Percentiles rank a stretch among this genome's conserved stretches.
Evolutionary conservation across 2,113 vertebrate species (phyloP).

Genomic region (Takifugu bimaculatus): DNA sequence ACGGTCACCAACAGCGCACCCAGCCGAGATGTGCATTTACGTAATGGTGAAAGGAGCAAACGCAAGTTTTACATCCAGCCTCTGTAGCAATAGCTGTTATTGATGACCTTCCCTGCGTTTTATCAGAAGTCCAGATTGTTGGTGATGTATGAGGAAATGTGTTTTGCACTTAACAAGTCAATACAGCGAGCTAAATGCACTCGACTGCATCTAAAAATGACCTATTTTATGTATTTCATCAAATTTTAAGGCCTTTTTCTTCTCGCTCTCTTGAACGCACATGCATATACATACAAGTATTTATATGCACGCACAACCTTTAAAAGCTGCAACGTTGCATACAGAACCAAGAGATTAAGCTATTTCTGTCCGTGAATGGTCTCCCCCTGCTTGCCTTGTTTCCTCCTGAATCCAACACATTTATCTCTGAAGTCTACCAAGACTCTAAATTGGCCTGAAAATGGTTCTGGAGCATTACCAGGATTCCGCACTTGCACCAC

Average conservation of each 20-base stretch:
- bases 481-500: background rate
- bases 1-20: slow-evolving; percentile 13
- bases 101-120: slow-evolving; percentile 14
- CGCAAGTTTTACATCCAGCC: slow-evolving; percentile 5
- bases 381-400: slow-evolving; percentile 29
- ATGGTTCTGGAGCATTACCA: background rate
- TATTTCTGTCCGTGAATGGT: slow-evolving; percentile 35
- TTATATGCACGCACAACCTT: slow-evolving; percentile 60
- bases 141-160: slow-evolving; percentile 31
- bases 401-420: slow-evolving; percentile 10
- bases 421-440: slow-evolving; percentile 34
- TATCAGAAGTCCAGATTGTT: slow-evolving; percentile 21
- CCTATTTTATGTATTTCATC: slow-evolving; percentile 32
- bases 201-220: slow-evolving; percentile 49
- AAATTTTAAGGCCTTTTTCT: slow-evolving; percentile 46
- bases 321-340: slow-evolving; percentile 47
- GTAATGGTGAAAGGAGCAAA: slow-evolving; percentile 23
- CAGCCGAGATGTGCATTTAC: background rate
- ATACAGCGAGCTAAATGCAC: slow-evolving; percentile 54
- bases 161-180: slow-evolving; percentile 57
- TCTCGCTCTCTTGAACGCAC: slow-evolving; percentile 40
- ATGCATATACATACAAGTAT: slow-evolving; percentile 54
- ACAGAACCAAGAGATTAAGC: slow-evolving; percentile 33
- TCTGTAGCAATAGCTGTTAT: slow-evolving; percentile 16
- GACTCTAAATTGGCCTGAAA: slow-evolving; percentile 59